Percentiles rank a stretch among this genome's conserved stretches.
Conservation (phyloP, 2,888 invertebrate genomes). For the Apotomis capreana region DNA sequence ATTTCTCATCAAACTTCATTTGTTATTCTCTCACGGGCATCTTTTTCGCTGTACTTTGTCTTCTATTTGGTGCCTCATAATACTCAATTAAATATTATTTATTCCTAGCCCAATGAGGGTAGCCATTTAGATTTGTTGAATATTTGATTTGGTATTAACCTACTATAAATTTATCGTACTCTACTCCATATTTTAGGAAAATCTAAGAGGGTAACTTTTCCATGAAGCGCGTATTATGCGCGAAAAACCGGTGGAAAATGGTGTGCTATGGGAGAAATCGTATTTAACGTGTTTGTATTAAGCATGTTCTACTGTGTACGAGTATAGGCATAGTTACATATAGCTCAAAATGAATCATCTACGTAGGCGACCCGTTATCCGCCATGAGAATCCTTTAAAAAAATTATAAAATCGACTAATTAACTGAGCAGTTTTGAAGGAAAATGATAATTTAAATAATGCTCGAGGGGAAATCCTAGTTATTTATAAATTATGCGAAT, state of each 20-base stretch:
- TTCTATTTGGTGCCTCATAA: neutral
- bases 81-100: slow-evolving; percentile 11
- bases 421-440: slow-evolving; percentile 14
- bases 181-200: too few relatives aligned
- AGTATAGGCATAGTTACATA: neutral
- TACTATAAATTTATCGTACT: neutral
- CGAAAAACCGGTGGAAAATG: too few relatives aligned
- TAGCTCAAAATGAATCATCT: neutral
- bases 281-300: too few relatives aligned
- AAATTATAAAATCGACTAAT: neutral
- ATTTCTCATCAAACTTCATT: slow-evolving; percentile 16
- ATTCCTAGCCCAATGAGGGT: neutral
- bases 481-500: slow-evolving; percentile 23
- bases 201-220: too few relatives aligned
- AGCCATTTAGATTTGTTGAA: slow-evolving; percentile 7
- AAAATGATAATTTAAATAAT: slow-evolving; percentile 27
- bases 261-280: too few relatives aligned
- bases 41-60: slow-evolving; percentile 5
- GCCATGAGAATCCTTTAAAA: neutral
- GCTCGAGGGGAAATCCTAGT: slow-evolving; percentile 26
- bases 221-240: too few relatives aligned
- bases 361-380: neutral
- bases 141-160: neutral
- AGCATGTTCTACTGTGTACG: too few relatives aligned
- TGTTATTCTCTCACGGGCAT: slow-evolving; percentile 26